Conservation (phyloP, 2,113 vertebrate genomes). For the Centrocercus urophasianus region DNA sequence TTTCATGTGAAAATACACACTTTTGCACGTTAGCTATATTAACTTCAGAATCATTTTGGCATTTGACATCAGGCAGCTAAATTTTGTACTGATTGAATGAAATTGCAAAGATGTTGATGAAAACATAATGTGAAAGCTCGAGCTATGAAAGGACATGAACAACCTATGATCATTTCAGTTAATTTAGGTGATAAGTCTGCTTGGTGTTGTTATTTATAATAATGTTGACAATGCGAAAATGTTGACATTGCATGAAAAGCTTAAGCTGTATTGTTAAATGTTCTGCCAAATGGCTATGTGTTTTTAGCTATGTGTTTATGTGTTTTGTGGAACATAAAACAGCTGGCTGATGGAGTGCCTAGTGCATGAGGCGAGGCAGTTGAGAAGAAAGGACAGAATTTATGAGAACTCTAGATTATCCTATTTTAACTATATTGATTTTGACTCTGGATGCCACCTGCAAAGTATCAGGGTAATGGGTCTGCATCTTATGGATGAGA, state of each 20-base stretch:
- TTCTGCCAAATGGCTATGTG: neutral
- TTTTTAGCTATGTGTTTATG: neutral
- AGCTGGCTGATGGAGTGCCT: neutral
- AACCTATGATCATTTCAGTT: neutral
- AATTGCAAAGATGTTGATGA: neutral
- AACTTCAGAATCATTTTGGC: neutral
- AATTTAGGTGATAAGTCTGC: neutral
- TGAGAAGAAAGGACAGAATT: constrained; percentile 29
- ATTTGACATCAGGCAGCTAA: neutral
- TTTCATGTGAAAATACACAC: constrained; percentile 8
- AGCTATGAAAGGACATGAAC: neutral
- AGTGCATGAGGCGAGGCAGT: neutral
- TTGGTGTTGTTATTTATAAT: neutral
- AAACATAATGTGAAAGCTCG: neutral
- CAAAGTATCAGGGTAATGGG: neutral
- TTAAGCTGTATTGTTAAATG: neutral
- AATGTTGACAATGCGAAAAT: neutral
- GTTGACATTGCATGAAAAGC: neutral
- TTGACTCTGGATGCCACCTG: neutral
- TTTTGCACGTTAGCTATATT: neutral
- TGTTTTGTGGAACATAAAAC: neutral
- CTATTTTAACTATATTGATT: constrained; percentile 45
- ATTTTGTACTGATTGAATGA: neutral
- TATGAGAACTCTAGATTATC: constrained; percentile 17
- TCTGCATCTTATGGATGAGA: neutral